Evolutionary conservation across 2,888 invertebrate species (phyloP).

Genomic region (Sarcophaga caerulescens): DNA sequence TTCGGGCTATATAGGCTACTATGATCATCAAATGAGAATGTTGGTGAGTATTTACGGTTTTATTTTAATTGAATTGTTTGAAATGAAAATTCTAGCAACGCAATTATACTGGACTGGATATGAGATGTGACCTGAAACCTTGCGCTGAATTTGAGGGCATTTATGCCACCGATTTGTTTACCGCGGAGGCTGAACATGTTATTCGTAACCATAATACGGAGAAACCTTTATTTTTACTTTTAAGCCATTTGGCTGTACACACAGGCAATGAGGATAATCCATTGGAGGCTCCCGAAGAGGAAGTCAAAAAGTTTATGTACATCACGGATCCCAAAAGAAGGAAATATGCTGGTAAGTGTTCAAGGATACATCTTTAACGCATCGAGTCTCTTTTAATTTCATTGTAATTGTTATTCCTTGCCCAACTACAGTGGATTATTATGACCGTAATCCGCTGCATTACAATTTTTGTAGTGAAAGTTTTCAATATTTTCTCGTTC

Average conservation of each 20-base stretch:
- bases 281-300: conserved; percentile 88
- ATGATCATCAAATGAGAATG: conserved; percentile 84
- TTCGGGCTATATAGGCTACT: conserved; percentile 92
- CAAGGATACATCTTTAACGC: background rate
- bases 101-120: conserved; percentile 81
- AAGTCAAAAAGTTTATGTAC: conserved; percentile 85
- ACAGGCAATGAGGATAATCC: conserved; percentile 87
- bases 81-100: conserved; percentile 66
- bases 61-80: background rate
- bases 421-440: too few relatives aligned
- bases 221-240: conserved; percentile 89
- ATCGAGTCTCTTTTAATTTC: background rate
- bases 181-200: conserved; percentile 84
- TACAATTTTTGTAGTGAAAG: too few relatives aligned
- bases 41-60: conserved; percentile 74
- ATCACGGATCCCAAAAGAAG: conserved; percentile 86
- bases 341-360: conserved; percentile 85
- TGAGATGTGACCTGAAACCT: conserved; percentile 82
- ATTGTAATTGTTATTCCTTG: background rate
- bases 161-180: conserved; percentile 89
- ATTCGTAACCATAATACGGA: conserved; percentile 84
- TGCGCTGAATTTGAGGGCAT: conserved; percentile 82
- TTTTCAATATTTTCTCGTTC: too few relatives aligned
- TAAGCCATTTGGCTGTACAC: conserved; percentile 92
- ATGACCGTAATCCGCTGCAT: too few relatives aligned